phyloP scores from a whole-genome alignment of 2,113 vertebrate species.

The Oostethus manadensis region DNA sequence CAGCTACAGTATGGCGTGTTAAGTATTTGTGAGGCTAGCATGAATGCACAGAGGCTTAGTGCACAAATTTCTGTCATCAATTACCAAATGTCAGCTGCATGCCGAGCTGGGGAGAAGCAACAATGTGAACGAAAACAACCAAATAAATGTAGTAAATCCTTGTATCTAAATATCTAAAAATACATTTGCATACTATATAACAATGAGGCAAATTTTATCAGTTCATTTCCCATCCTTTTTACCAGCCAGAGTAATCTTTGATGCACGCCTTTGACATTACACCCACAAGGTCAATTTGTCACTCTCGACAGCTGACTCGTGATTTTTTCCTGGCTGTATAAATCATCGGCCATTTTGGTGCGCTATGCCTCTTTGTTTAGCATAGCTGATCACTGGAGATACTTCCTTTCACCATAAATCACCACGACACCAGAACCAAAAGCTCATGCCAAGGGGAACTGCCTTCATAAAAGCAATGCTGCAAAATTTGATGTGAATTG shows the following conservation, averaged over 20 bases:
- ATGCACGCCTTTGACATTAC: slow-evolving; percentile 20
- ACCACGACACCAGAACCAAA: slow-evolving; percentile 12
- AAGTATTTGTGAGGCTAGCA: slow-evolving; percentile 44
- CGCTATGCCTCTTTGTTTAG: slow-evolving; percentile 21
- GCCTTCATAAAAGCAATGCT: slow-evolving; percentile 7
- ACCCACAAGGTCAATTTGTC: slow-evolving; percentile 41
- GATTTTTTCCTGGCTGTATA: slow-evolving; percentile 40
- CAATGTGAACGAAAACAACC: slow-evolving; percentile 19
- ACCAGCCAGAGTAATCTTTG: slow-evolving; percentile 5
- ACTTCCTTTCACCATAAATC: slow-evolving; percentile 38
- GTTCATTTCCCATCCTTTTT: slow-evolving; percentile 10
- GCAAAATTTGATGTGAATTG: not conserved
- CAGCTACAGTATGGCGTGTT: slow-evolving; percentile 45
- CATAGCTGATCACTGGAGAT: slow-evolving; percentile 44
- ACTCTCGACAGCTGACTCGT: slow-evolving; percentile 37
- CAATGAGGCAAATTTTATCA: slow-evolving; percentile 11
- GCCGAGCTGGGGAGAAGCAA: slow-evolving; percentile 2
- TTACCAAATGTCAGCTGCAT: slow-evolving; percentile 47
- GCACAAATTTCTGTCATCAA: slow-evolving; percentile 65
- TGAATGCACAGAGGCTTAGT: slow-evolving; percentile 40
- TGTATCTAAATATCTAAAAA: not conserved
- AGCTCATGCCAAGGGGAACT: slow-evolving; percentile 3
- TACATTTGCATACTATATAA: not conserved
- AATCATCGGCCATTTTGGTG: slow-evolving; percentile 50
- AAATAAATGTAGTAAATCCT: not conserved